Percentiles rank a stretch among this genome's conserved stretches.
phyloP scores from a whole-genome alignment of 2,797 vertebrate species.

The Ibycter americanus region DNA sequence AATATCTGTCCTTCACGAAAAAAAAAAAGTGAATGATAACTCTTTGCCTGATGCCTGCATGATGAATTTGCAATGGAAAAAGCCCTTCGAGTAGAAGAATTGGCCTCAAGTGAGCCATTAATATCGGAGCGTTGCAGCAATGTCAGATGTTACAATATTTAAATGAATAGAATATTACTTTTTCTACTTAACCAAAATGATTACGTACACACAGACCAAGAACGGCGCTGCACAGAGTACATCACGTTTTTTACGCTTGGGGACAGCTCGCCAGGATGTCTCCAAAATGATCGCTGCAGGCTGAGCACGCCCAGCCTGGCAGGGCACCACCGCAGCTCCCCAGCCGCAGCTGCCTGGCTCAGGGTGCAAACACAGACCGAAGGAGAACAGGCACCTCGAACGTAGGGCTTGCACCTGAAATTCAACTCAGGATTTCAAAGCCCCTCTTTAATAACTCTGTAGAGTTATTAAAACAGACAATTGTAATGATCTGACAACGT shows the following conservation, averaged over 20 bases:
- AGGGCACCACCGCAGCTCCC: background rate
- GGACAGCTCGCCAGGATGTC: background rate
- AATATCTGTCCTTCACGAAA: background rate
- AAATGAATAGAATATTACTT: constrained; percentile 37
- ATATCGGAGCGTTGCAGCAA: background rate
- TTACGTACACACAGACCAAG: background rate
- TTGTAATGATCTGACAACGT: accelerated
- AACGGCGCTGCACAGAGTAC: background rate
- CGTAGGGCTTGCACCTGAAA: accelerated
- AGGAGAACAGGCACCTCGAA: background rate
- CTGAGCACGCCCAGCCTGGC: accelerated
- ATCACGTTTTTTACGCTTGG: accelerated
- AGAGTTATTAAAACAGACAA: background rate
- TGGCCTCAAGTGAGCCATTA: constrained; percentile 52
- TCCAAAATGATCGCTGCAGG: accelerated
- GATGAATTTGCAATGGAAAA: constrained; percentile 15
- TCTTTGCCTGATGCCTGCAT: background rate
- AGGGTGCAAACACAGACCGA: background rate
- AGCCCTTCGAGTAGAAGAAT: constrained; percentile 24
- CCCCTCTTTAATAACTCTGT: no score
- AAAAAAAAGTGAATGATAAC: background rate
- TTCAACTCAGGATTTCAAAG: background rate
- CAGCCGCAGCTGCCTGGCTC: background rate
- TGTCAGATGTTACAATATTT: constrained; percentile 19
- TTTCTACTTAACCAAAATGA: background rate